Evolutionary conservation across 2,113 vertebrate species (phyloP), one percentile per base, ranked within the genome.

Genomic region (rabbit (Oryctolagus cuniculus)): DNA sequence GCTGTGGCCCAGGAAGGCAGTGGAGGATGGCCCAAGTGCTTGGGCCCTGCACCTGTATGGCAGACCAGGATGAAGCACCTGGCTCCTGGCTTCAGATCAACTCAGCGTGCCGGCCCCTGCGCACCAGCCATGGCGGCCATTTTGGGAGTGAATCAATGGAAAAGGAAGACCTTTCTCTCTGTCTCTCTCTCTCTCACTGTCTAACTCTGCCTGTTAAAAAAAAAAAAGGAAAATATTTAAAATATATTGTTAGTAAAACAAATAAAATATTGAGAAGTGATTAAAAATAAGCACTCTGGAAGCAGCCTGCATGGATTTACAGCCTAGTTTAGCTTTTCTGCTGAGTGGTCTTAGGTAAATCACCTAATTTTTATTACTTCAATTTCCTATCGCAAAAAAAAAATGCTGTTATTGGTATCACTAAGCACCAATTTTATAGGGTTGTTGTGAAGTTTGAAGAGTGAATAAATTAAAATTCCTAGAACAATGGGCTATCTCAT

Each of bases 391-490:
- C 74, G 16, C 9, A 53, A 90, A 94, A 86, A 69, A 93, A 92
- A 87, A 67, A 58, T 22, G 0, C 5, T 72, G 0, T 29, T 91
- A 86, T 13, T 63, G 8, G 10, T 44, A 36, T 87, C 58, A 94
- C 3, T 12, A 93, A 74, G 10, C 67, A 88, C 6, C 44, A 83
- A 74, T 17, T 53, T 72, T 29, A 63, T 6, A 90, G 49, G 13
- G 31, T 55, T 92, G 4, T 64, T 90, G 3, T 53, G 21, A 93
- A 89, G 27, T 24, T 21, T 66, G 75, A 86, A 63, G 27, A 96
- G n/a, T 36, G 19, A 74, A 69, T 74, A 51, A 67, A 77, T 78
- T 86, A 73, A 83, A 93, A 91, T 36, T 86, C 29, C 69, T 87
- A 74, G 24, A 94, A 61, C 2, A 55, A n/a, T 5, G 91, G 36